Conservation (phyloP, 2,797 vertebrate genomes). For the Pachyuromys duprasi region DNA sequence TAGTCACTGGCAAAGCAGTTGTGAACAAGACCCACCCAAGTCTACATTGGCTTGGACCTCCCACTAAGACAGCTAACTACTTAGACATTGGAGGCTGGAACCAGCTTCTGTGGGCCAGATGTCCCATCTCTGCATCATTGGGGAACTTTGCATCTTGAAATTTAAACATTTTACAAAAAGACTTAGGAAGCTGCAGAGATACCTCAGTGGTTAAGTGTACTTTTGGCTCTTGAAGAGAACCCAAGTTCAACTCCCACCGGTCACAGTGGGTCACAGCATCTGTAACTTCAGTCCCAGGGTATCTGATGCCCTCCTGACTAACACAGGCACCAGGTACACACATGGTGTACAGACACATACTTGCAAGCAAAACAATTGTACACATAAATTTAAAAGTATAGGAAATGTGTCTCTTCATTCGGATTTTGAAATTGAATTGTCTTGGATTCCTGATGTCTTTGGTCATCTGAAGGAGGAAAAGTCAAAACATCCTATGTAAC, state of each 20-base stretch:
- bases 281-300: background rate
- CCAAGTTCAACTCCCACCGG: background rate
- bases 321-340: background rate
- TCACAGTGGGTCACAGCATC: background rate
- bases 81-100: background rate
- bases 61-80: background rate
- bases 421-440: conserved; percentile 52
- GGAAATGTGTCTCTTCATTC: conserved; percentile 8
- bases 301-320: background rate
- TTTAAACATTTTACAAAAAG: conserved; percentile 50
- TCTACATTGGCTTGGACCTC: background rate
- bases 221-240: background rate
- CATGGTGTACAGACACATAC: background rate
- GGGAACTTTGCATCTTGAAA: conserved; percentile 32
- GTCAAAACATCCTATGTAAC: background rate
- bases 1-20: background rate
- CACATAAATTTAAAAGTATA: background rate
- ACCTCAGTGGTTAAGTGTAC: background rate
- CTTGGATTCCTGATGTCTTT: conserved; percentile 48
- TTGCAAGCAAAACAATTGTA: background rate
- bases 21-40: background rate
- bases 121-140: background rate
- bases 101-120: background rate
- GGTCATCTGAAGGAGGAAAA: conserved; percentile 10
- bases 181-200: background rate